A percentile compares a stretch with the other conserved stretches of the same genome.
These are phyloP conservation scores for Atopsyche davidsoni DNA, from an alignment of 1,140 invertebrate species.

Conservation along the genomic window DNA sequence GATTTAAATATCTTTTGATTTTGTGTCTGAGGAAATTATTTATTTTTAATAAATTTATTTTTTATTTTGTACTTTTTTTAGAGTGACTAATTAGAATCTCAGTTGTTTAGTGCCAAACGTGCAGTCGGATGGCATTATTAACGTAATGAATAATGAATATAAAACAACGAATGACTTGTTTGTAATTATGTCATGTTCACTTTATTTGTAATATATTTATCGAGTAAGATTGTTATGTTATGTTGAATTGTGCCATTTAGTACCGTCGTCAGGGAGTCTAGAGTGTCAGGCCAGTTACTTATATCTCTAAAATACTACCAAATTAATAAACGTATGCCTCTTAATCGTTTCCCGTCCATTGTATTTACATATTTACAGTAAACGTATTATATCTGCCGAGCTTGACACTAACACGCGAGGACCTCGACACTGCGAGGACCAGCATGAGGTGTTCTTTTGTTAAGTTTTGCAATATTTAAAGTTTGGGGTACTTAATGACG, in stretches of 20 bases:
- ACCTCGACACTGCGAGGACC: slow-evolving; percentile 2
- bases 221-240: slow-evolving; percentile 25
- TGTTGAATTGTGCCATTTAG: slow-evolving; percentile 29
- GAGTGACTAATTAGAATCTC: slow-evolving; percentile 18
- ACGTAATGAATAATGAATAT: not conserved
- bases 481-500: slow-evolving; percentile 26
- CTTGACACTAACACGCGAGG: too few relatives aligned
- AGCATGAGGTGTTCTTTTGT: slow-evolving; percentile 14
- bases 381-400: too few relatives aligned
- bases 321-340: slow-evolving; percentile 10
- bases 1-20: too few relatives aligned
- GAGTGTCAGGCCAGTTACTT: slow-evolving; percentile 29
- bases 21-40: too few relatives aligned
- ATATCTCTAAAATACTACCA: slow-evolving; percentile 13
- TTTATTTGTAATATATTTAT: slow-evolving; percentile 26
- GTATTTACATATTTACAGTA: too few relatives aligned
- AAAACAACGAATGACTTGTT: slow-evolving; percentile 15
- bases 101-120: slow-evolving; percentile 9
- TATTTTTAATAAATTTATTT: too few relatives aligned
- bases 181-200: slow-evolving; percentile 4
- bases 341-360: slow-evolving; percentile 27
- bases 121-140: slow-evolving; percentile 11
- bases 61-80: slow-evolving; percentile 16
- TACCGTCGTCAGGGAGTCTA: slow-evolving; percentile 19
- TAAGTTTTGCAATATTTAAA: slow-evolving; percentile 12